Percentiles rank a stretch among this genome's conserved stretches.
Conservation (phyloP, 2,113 vertebrate genomes). For the Mus spicilegus region DNA sequence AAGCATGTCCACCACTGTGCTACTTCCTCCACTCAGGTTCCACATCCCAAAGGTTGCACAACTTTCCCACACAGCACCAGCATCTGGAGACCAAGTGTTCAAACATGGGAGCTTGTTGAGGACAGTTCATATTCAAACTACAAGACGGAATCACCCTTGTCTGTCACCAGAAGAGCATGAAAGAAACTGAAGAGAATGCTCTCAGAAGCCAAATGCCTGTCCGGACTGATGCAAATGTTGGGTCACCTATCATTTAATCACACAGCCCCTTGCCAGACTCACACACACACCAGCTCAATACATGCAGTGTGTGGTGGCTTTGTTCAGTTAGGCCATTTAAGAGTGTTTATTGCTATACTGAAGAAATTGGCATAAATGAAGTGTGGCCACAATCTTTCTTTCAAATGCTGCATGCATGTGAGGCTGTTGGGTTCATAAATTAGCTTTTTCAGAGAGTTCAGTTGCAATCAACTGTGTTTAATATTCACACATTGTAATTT, state of each 20-base stretch:
- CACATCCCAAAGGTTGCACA: not conserved
- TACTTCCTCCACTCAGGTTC: not conserved
- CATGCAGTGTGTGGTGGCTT: not conserved
- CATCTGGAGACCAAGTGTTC: not conserved
- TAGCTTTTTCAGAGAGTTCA: slow-evolving; percentile 69
- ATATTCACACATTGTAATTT: slow-evolving; percentile 75
- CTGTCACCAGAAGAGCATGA: not conserved
- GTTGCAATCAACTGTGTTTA: slow-evolving; percentile 67
- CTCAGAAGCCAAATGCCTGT: slow-evolving; percentile 59
- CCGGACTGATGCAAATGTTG: slow-evolving; percentile 69
- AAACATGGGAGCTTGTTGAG: not conserved
- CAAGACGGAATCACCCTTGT: slow-evolving; percentile 29
- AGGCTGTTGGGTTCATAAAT: slow-evolving; percentile 60
- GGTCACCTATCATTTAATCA: slow-evolving; percentile 76
- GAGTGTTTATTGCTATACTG: slow-evolving; percentile 17
- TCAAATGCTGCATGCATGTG: not conserved
- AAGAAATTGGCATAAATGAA: slow-evolving; percentile 21
- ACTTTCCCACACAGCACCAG: not conserved
- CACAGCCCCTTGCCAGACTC: slow-evolving; percentile 25
- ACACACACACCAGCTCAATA: slow-evolving; percentile 64
- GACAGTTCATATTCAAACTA: not conserved
- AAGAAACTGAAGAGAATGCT: slow-evolving; percentile 32
- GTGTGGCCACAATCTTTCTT: slow-evolving; percentile 15
- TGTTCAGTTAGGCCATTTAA: slow-evolving; percentile 34
- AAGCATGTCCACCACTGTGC: not conserved